A percentile compares a stretch with the other conserved stretches of the same genome.
These are phyloP conservation scores for Phyto melanocephala DNA, from an alignment of 2,888 invertebrate species.

Conservation along the genomic window DNA sequence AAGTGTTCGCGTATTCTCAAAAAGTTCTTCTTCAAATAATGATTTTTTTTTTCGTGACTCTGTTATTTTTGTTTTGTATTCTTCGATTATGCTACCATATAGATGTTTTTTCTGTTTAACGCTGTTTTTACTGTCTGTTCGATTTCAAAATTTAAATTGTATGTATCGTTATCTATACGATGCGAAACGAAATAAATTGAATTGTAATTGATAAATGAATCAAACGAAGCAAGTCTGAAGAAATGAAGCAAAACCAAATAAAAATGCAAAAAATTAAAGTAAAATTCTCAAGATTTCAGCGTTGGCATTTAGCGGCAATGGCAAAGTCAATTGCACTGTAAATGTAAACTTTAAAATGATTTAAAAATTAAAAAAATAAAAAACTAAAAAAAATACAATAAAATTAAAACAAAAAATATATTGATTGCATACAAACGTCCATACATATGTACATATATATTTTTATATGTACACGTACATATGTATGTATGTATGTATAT, in stretches of 20 bases:
- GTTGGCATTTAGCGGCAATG: slow-evolving; percentile 56
- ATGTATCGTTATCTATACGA: slow-evolving; percentile 48
- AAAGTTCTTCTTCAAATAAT: too few species aligned
- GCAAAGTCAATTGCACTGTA: slow-evolving; percentile 29
- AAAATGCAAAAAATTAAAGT: neutral
- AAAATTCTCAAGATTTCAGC: slow-evolving; percentile 73
- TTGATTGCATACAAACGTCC: neutral
- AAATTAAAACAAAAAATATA: slow-evolving; percentile 16
- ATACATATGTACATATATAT: neutral
- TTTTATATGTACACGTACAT: neutral
- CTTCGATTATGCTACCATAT: slow-evolving; percentile 25
- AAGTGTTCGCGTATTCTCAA: too few species aligned
- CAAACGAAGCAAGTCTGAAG: neutral
- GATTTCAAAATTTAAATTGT: slow-evolving; percentile 26
- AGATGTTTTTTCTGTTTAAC: neutral
- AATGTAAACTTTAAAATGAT: neutral
- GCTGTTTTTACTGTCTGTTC: slow-evolving; percentile 31
- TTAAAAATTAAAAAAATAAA: neutral
- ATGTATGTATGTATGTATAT: neutral
- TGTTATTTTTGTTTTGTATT: neutral
- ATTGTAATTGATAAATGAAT: slow-evolving; percentile 73
- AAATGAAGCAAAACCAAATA: slow-evolving; percentile 65
- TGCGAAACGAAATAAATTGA: slow-evolving; percentile 68
- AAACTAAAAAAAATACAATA: slow-evolving; percentile 6
- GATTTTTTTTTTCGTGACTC: too few species aligned